These are phyloP conservation scores for Artibeus jamaicensis DNA, from an alignment of 2,797 vertebrate species.

Conservation along the genomic window DNA sequence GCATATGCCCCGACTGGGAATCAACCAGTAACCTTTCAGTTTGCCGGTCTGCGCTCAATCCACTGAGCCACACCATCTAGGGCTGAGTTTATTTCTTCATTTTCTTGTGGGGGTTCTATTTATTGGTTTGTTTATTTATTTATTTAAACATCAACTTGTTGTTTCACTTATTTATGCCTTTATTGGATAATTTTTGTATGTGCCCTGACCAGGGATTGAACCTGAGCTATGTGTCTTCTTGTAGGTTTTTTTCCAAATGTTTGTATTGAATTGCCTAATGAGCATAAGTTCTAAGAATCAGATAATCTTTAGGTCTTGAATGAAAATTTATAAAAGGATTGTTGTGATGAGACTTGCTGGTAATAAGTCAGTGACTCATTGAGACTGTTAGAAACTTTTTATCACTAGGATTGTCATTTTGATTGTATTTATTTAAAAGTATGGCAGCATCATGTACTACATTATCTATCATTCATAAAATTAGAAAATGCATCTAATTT, in stretches of 20 bases:
- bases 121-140: too few relatives aligned
- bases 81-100: neutral
- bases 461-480: neutral
- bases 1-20: too few relatives aligned
- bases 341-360: neutral
- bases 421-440: constrained; percentile 8
- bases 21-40: too few relatives aligned
- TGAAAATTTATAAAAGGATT: neutral
- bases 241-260: neutral
- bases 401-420: neutral
- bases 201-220: too few relatives aligned
- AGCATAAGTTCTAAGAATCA: neutral
- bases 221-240: neutral
- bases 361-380: neutral
- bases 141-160: too few relatives aligned
- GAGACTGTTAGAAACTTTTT: neutral
- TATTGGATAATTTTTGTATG: too few relatives aligned
- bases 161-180: too few relatives aligned
- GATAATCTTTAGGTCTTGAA: neutral
- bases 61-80: too few relatives aligned
- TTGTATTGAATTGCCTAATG: neutral
- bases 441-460: neutral
- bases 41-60: too few relatives aligned
- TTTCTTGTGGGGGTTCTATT: neutral
- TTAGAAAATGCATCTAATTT: neutral